Base-by-base conservation (phyloP, 2,113 vertebrate genomes). In the Lophura nycthemera region DNA sequence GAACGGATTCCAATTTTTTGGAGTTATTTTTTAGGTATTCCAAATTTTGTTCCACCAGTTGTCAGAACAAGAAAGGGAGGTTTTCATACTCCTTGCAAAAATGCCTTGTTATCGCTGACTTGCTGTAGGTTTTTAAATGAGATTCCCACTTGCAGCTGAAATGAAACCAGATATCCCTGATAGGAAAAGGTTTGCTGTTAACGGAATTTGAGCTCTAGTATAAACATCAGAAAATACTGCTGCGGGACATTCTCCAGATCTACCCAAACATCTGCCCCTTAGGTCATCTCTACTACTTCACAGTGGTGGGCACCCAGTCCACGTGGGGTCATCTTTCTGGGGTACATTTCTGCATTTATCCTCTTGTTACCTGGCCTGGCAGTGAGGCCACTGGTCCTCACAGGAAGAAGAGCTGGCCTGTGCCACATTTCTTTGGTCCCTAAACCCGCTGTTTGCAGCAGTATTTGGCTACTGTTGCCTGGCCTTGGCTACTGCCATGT, bases 221-320 rank as follows among this genome's bases (percentile, higher is more conserved):
- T 42, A 79, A 89, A 85, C 48, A 85, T 13, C 5, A 84, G 72
- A 66, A 86, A 71, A 82, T 61, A 32, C 5, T 47, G 22, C 48
- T 87, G 14, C 18, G 20, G 20, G 6, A 11, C 59, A 70, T 91
- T 79, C 15, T 87, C 71, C 34, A 78, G n/a, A 29, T 75, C 25
- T 32, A 89, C 47, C 10, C 27, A 72, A 45, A 79, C 11, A 18
- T 30, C 59, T 22, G 4, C 42, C 24, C 5, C 32, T 86, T 63
- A 43, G 30, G 30, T 24, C 1, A 0, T 13, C 56, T 74, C 52
- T 1, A 24, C 59, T 77, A 77, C 30, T 88, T 2, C 2, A 3
- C n/a, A 3, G 1, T 22, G 29, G 17, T n/a, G 63, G 56, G 22
- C 36, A 73, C 13, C 5, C 0, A 0, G 13, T 36, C 15, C n/a